Evolutionary conservation across 2,888 invertebrate genomes (phyloP).

Genomic region (Epsilonema sp.): DNA sequence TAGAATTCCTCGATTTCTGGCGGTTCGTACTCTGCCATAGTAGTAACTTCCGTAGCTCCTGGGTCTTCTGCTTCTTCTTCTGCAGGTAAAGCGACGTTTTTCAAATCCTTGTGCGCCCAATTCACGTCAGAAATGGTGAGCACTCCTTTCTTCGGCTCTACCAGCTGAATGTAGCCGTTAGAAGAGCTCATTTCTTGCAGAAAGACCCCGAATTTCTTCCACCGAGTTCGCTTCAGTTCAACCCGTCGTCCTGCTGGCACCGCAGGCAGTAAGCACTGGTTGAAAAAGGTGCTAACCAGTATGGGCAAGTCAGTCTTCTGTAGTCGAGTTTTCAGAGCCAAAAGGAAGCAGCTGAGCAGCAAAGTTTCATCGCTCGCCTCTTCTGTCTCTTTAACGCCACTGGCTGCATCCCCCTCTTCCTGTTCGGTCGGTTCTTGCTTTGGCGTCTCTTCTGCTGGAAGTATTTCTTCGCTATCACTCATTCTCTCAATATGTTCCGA

Average conservation of each 20-base stretch:
- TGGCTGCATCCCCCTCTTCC: neutral
- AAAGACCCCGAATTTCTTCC: neutral
- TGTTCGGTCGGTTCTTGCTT: neutral
- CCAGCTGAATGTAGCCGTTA: too few relatives aligned
- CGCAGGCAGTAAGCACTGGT: neutral
- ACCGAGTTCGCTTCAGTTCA: neutral
- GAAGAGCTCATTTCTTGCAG: too few relatives aligned
- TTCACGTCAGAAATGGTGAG: neutral
- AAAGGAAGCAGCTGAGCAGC: neutral
- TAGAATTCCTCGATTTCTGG: constrained; percentile 46
- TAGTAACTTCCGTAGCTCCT: neutral
- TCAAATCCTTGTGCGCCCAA: neutral
- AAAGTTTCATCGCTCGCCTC: neutral
- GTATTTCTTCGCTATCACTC: too few relatives aligned
- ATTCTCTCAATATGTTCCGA: too few relatives aligned
- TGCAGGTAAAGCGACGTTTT: neutral
- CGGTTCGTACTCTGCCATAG: constrained; percentile 32
- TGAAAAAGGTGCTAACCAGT: neutral
- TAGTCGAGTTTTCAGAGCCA: neutral
- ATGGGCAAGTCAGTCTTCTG: neutral
- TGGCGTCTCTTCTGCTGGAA: too few relatives aligned
- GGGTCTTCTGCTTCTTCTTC: neutral
- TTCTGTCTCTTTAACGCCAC: neutral
- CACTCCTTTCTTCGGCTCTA: too few relatives aligned
- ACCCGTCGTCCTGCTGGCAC: neutral